A percentile compares a stretch with the other conserved stretches of the same genome.
Conservation (phyloP, 2,113 vertebrate species). For the Sphyrna mokarran region DNA sequence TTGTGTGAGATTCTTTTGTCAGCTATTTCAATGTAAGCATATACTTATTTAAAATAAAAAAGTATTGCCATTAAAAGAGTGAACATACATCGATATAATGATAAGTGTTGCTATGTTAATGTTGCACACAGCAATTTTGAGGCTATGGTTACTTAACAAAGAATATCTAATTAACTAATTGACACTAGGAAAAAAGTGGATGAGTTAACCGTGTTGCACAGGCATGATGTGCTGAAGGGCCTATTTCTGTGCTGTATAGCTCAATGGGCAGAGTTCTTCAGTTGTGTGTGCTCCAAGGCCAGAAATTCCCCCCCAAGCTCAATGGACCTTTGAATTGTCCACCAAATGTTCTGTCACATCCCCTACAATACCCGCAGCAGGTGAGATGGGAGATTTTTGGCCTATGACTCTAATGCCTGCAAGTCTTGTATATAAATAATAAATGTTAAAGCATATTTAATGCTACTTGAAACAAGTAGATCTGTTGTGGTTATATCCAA, state of each 20-base stretch:
- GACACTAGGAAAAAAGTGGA: neutral
- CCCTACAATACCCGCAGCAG: no score
- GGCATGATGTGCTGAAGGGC: no score
- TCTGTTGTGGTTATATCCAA: neutral
- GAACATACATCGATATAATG: neutral
- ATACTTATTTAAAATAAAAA: neutral
- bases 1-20: neutral
- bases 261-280: no score
- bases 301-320: no score
- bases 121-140: neutral
- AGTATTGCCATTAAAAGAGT: neutral
- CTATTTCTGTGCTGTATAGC: no score
- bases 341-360: no score
- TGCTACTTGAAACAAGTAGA: neutral
- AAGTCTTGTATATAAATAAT: neutral
- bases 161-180: neutral
- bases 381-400: no score
- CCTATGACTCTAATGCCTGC: no score
- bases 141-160: neutral
- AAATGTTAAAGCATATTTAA: neutral
- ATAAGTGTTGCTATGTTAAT: neutral
- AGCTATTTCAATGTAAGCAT: neutral
- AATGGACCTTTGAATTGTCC: no score
- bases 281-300: no score
- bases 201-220: no score